These are phyloP conservation scores for Thelohanellus kitauei DNA, from an alignment of 30 jellyfish, hydroid and myxozoan species.

Conservation along the genomic window DNA sequence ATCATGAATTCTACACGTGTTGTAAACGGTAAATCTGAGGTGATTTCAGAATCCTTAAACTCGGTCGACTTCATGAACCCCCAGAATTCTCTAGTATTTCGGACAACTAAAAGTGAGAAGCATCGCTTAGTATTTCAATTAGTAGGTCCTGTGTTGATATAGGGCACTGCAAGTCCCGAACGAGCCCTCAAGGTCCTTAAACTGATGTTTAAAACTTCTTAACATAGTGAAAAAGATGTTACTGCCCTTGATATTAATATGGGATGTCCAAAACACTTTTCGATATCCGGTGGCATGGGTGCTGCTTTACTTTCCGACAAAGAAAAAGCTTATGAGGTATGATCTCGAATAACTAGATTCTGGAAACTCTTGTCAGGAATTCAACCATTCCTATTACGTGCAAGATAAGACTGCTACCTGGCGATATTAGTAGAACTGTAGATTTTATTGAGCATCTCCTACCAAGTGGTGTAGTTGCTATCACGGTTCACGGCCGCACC, in stretches of 20 bases:
- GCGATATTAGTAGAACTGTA: conserved; percentile 10
- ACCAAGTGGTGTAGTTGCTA: conserved; percentile 41
- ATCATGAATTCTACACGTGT: conserved; percentile 20
- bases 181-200: conserved; percentile 45
- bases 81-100: conserved; percentile 41
- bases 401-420: conserved; percentile 57
- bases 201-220: conserved; percentile 12
- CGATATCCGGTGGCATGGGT: conserved; percentile 98
- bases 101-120: conserved; percentile 34
- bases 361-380: conserved; percentile 29
- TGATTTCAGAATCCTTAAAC: neutral
- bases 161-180: conserved; percentile 66
- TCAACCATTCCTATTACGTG: conserved; percentile 58
- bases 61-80: conserved; percentile 18
- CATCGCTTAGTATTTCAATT: conserved; percentile 41
- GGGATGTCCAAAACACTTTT: conserved; percentile 95
- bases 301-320: conserved; percentile 66
- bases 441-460: neutral
- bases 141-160: conserved; percentile 14
- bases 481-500: conserved; percentile 70
- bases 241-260: conserved; percentile 69
- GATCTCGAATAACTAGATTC: conserved; percentile 15
- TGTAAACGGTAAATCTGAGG: conserved; percentile 15
- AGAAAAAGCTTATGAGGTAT: conserved; percentile 30
- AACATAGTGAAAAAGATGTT: conserved; percentile 42